These are phyloP conservation scores for Threskiornis aethiopicus DNA, from an alignment of 2,797 vertebrate species.

Conservation along the genomic window DNA sequence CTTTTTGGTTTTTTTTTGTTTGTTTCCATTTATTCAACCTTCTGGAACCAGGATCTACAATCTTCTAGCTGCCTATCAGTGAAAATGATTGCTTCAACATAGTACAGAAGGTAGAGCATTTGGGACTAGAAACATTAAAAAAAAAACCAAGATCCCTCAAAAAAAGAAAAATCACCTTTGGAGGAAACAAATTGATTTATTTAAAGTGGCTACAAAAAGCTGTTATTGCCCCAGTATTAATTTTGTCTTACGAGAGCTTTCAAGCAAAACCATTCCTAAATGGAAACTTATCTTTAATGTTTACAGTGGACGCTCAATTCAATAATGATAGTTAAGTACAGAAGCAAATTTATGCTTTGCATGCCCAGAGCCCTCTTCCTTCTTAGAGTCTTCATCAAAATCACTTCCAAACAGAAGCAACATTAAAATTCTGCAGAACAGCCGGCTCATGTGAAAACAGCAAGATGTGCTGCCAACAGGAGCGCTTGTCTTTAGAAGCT, in stretches of 20 bases:
- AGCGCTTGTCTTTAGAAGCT: background rate
- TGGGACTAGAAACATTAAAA: background rate
- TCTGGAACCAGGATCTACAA: background rate
- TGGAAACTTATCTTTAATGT: background rate
- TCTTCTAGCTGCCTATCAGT: background rate
- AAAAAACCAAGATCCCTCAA: background rate
- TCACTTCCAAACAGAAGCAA: background rate
- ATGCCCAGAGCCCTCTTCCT: background rate
- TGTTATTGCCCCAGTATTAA: background rate
- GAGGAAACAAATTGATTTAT: background rate
- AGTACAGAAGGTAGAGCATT: background rate
- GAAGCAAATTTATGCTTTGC: background rate
- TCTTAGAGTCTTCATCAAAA: background rate
- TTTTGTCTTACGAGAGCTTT: background rate
- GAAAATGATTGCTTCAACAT: background rate
- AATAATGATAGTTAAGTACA: background rate
- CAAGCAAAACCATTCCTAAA: background rate
- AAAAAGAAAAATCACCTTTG: background rate
- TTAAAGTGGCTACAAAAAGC: background rate
- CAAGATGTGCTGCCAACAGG: constrained; percentile 3
- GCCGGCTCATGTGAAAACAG: background rate
- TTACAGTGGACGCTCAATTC: background rate
- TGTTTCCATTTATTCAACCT: background rate
- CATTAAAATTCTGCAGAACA: constrained; percentile 13
- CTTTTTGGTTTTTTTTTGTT: background rate